Evolutionary conservation across 2,888 invertebrate species (phyloP), one percentile per base, ranked within the genome.

Genomic region (Cryptocephalus moraei): DNA sequence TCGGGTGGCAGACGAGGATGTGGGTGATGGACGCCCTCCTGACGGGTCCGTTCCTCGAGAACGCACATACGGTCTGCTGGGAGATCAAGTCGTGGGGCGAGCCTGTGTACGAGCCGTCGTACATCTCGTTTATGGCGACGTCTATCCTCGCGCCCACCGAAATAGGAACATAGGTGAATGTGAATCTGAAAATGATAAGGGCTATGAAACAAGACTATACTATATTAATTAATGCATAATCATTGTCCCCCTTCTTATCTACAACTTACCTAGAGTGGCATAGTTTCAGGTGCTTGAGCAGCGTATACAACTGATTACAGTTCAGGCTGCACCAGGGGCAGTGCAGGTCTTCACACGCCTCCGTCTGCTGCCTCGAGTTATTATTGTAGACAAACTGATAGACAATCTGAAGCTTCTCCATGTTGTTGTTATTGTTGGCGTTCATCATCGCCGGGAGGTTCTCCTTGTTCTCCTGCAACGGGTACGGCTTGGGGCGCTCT

Each of bases 371-470:
- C 41, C 93, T 77, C 39, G 90, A 91, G 67, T 91, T 93, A 71
- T 92, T 93, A 71, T 92, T 93, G 68, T 93, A 94, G 57, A 93
- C 79, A 73, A 96, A 96, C 73, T 95, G 94, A 72, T 95, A 96
- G 54, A 92, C 88, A 54, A 95, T 89, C 71, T 90, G 86, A 56
- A 85, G 78, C 22, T 81, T 79, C 56, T 75, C 73, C 64, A 46
- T 64, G 45, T 58, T 65, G 53, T 62, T 69, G 50, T 63, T 69
- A 54, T 62, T 69, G 50, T 66, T 69, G 48, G 66, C 52, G 50
- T 62, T 63, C n/a, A 54, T 52, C 41, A 58, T 41, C 1, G 60
- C 56, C 12, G 66, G 63, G 43, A 67, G 60, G 53, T 70, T 72
- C 59, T 72, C 70, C 57, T 71, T 71, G 53, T 71, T 71, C 43